Evolutionary conservation across 1,140 invertebrate species (phyloP), one percentile per base, ranked within the genome.

Genomic region (Andrena cerasifolii): DNA sequence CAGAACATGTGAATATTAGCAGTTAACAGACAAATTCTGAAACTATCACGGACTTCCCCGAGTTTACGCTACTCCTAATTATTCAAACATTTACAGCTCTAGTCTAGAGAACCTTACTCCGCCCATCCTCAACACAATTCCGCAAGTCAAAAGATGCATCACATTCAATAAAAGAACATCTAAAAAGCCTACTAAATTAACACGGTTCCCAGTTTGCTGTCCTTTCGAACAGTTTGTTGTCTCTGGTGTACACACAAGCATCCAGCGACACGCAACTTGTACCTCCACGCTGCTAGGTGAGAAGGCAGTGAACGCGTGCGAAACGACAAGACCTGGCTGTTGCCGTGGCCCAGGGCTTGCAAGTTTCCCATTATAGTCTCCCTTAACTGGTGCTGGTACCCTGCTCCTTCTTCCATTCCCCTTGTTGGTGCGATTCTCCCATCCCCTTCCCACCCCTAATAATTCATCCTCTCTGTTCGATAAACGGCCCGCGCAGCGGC

Each of bases 331-430:
- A 82, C 76, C 78, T 75, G 75, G 65, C 67, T 83, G 68, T 78
- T 78, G 77, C 49, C 65, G 71, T 71, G 65, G 67, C 77, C 54
- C 49, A 68, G 63, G 68, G 80, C 82, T 79, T 71, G 72, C 71
- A 88, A 88, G 82, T 82, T 88, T 82, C 78, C 78, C 73, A 85
- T 88, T 87, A 89, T 89, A 86, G 83, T 86, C 85, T 80, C 67
- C 67, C 71, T 80, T 79, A 81, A 85, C 70, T 77, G 74, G 51
- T 54, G 63, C 74, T 71, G 53, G 51, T 49, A 63, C 53, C 47
- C n/a, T 14, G 24, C 45, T 33, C 16, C 8, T 59, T 53, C 40
- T 21, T 21, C 6, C 58, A 43, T 47, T 49, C 51, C 63, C 67
- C 21, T 28, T 16, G 4, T 18, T 16, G 6, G 0, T 16, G 10